Evolutionary conservation across 2,888 invertebrate species (phyloP), one percentile per base, ranked within the genome.

Genomic region (Alloscopus bannaensis): DNA sequence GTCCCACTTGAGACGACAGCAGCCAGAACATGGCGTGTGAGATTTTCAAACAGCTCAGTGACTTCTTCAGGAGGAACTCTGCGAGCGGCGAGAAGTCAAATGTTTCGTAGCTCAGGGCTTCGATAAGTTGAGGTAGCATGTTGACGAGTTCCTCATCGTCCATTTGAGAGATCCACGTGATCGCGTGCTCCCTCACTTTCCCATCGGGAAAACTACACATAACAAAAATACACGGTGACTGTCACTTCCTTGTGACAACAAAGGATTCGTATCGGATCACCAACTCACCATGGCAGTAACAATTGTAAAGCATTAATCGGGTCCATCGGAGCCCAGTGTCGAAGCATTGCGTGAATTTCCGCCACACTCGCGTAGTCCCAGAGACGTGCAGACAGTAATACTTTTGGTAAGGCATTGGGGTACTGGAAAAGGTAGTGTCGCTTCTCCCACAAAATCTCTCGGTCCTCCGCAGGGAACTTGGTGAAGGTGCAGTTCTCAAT

Each of bases 21-120:
- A 96, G 90, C 99, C 99, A 99, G 88, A 98, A 99, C 86, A 99
- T 90, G 87, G 94, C 93, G 89, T 99, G 99, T 0, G 98, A 97
- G 68, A 99, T 94, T 69, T 97, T 92, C 0, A 98, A 95, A 18
- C 96, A 95, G 31, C 93, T 91, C 76, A 97, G 90, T 0, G 97
- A 93, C 80, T 96, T 92, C 81, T 95, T 94, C 22, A 97, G 88
- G 62, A 97, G 89, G 87, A 97, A 93, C 85, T 91, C 90, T 0
- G 97, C 94, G 70, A 98, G 90, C 0, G 95, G 92, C 16, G 97
- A 97, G 55, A 94, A 93, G 88, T 98, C 97, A 87, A 95, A 96
- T 0, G 94, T 96, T 90, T 95, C 97, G 88, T 93, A 95, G 85
- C 94, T 95, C 87, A 95, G 90, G 81, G 94, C 98, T 89, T 98